Evolutionary conservation across 2,797 vertebrate species (phyloP), one percentile per base, ranked within the genome.

Genomic region (Platyrinchus mystaceus): DNA sequence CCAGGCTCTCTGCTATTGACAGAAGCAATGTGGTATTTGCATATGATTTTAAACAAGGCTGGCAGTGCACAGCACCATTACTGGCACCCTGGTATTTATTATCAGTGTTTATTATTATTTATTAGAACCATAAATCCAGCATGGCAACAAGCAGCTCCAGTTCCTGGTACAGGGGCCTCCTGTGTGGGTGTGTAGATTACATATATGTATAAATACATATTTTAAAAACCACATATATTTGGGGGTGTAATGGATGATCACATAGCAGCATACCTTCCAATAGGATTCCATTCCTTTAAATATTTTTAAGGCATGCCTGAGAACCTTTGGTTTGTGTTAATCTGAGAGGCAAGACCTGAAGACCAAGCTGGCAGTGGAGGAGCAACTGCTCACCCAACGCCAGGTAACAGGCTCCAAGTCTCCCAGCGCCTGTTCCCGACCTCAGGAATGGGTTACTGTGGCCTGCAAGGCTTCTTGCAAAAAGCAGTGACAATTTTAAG

Each of bases 391-490:
- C 28, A 3, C 20, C 18, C 2, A 3, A n/a, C 14, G 47, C 7
- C 63, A 32, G 39, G 30, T 30, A 7, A 47, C 1, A 2, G 22
- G 34, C 47, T 62, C 23, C 2, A 4, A 0, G 13, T 4, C 28
- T 41, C 56, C 47, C 66, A 23, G 9, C 1, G 6, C 26, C 43
- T 32, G 27, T 28, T 59, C 39, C 75, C 0, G 0, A 19, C n/a
- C 18, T 12, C 11, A 18, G 32, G 21, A 23, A 5, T 0, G 1
- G n/a, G 15, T 59, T 8, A 3, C 21, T 2, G 16, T 0, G 0
- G 24, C 32, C 63, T 23, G 23, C 12, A 3, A 7, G 5, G 56
- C 34, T 46, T 28, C 52, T 0, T 30, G 32, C 68, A 46, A 43
- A 43, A 28, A 1, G 17, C 21, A 10, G 32, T 4, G 0, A 7